phyloP scores from a whole-genome alignment of 1,140 invertebrate genomes.

The Homarus americanus region DNA sequence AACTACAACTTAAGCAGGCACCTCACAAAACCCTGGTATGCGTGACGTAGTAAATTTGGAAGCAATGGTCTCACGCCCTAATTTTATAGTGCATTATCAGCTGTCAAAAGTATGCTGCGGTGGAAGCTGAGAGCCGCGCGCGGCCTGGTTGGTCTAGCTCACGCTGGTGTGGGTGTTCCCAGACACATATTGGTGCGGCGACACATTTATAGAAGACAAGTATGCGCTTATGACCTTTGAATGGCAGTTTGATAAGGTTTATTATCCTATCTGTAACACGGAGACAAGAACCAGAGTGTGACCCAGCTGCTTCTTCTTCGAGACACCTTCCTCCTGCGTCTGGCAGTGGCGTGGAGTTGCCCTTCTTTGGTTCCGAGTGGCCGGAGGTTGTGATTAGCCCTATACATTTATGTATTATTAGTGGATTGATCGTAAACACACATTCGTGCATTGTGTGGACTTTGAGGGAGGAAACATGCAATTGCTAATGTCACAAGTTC shows the following conservation, averaged over 20 bases:
- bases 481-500: slow-evolving; percentile 40
- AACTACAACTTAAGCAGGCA: background rate
- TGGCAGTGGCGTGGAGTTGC: background rate
- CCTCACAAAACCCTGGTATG: background rate
- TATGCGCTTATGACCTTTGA: background rate
- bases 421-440: slow-evolving; percentile 22
- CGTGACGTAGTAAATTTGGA: background rate
- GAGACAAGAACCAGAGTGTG: background rate
- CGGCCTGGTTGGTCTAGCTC: too few species aligned
- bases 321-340: background rate
- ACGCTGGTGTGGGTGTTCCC: background rate
- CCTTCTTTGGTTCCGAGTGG: background rate
- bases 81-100: slow-evolving; percentile 5
- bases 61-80: background rate
- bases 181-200: background rate
- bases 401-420: slow-evolving; percentile 5
- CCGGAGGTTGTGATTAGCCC: background rate
- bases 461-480: slow-evolving; percentile 19
- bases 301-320: background rate
- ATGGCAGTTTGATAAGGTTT: background rate
- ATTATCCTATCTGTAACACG: background rate
- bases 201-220: background rate
- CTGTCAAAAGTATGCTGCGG: background rate
- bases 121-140: background rate
- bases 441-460: background rate